phyloP scores from a whole-genome alignment of 1,140 invertebrate species.

The Drosophila tropicalis region DNA sequence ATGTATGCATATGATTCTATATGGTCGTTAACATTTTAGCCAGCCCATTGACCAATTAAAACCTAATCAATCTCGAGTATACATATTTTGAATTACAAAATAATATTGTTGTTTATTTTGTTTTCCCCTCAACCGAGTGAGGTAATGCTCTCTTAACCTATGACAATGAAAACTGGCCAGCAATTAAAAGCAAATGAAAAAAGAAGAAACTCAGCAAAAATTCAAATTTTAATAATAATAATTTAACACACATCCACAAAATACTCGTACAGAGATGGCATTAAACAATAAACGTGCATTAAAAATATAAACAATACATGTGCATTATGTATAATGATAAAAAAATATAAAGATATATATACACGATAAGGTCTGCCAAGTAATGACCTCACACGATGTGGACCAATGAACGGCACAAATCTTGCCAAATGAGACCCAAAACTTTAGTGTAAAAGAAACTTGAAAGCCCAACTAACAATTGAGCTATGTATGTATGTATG shows the following conservation, averaged over 20 bases:
- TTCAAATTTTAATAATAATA: slow-evolving; percentile 69
- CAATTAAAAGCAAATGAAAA: slow-evolving; percentile 48
- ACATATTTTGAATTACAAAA: slow-evolving; percentile 55
- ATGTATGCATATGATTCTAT: not conserved
- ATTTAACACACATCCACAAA: slow-evolving; percentile 45
- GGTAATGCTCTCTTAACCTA: slow-evolving; percentile 52
- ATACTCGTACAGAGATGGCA: slow-evolving; percentile 26
- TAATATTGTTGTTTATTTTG: slow-evolving; percentile 32
- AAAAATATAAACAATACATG: slow-evolving; percentile 45
- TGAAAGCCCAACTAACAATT: slow-evolving; percentile 25
- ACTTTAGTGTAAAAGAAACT: slow-evolving; percentile 13
- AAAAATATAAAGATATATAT: slow-evolving; percentile 6
- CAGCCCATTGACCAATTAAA: slow-evolving; percentile 8
- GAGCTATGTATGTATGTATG: slow-evolving; percentile 19
- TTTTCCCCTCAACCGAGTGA: slow-evolving; percentile 38
- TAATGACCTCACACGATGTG: slow-evolving; percentile 64
- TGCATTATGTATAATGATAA: slow-evolving; percentile 45
- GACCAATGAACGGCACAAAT: slow-evolving; percentile 53
- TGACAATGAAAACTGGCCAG: slow-evolving; percentile 65
- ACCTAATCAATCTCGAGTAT: slow-evolving; percentile 18
- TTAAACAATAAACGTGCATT: slow-evolving; percentile 48
- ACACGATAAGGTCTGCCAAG: slow-evolving; percentile 59
- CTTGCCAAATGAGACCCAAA: slow-evolving; percentile 26
- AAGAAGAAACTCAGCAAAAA: slow-evolving; percentile 25
- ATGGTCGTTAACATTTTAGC: not conserved